Base-by-base conservation (phyloP, 2,113 vertebrate species). In the Myanophis thanlyinensis region DNA sequence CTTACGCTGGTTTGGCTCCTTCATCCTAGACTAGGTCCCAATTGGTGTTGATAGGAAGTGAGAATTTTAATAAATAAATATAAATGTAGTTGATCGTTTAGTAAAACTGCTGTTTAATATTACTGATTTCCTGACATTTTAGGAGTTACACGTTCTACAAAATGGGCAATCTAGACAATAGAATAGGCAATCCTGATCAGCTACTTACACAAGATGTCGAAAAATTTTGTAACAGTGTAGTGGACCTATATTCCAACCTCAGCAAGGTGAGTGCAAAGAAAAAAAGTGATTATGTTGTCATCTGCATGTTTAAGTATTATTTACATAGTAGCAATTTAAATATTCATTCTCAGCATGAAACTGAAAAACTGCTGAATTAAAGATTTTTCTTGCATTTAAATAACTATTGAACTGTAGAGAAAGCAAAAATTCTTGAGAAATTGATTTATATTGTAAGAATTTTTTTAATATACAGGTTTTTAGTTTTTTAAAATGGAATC, bases 101-200 rank as follows among this genome's bases (percentile, higher is more conserved):
- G 22, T 89, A 49, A 89, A 89, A 85, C 46, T 85, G 2, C 35
- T 25, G 30, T 44, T 6, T 51, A 27, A 62, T 62, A 51, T 62
- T 51, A 1, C 91, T 95, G 92, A 93, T 89, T 54, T 95, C 48
- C 10, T 96, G 73, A 89, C 94, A 18, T 97, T 97, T 95, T 96
- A 99, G 99, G 97, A 96, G 98, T 62, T 99, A 98, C 91, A 99
- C 99, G 0, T 99, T 99, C 95, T 99, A 99, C 97, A 99, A 99
- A 98, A 99, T 99, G 99, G 99, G 99, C 90, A 99, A 99, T 97
- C 96, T 99, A 97, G 99, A 99, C 97, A 99, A 99, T 97, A 98
- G 99, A 95, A 99, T 99, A 96, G 98, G 98, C 73, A 99, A 99
- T 88, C 98, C 99, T 88, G 99, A 99, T 97, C 99, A 99, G 96